Base-by-base conservation (phyloP, 2,888 invertebrate species). In the Euplagia quadripunctaria region DNA sequence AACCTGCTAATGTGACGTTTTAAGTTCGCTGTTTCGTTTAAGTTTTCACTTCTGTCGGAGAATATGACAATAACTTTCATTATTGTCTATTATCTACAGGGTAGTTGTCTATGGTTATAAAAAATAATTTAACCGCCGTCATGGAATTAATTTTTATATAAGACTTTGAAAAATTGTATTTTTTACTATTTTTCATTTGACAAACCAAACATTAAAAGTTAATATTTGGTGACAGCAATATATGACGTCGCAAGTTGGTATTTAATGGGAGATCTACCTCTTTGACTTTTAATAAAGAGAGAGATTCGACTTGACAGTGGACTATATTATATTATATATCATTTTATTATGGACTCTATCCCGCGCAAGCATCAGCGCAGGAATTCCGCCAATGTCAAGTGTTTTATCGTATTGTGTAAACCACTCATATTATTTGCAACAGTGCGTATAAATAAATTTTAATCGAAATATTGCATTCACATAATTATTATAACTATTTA, bases 381-480 rank as follows among this genome's bases (percentile, higher is more conserved):
- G n/a, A n/a, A n/a, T n/a, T n/a, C n/a, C n/a, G n/a, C n/a, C n/a
- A n/a, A n/a, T n/a, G n/a, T n/a, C n/a, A n/a, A n/a, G n/a, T n/a
- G n/a, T n/a, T n/a, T n/a, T n/a, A 6, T 12, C 20, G 31, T 64
- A 64, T 64, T 64, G 20, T 46, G 67, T 52, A 51, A 68, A 68
- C 14, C 2, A n/a, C 5, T 20, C 6, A 42, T 64, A 42, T 31
- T 5, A 46, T 0, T 11, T 51, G 12, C 4, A 67, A 11, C 17
- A 67, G 11, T 4, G 17, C 1, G 12, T 20, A 49, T 65, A 14
- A 5, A 49, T 9, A 67, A 17, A 20, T 17, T 41, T 1, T 1
- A 16, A n/a, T 68, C n/a, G 11, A 55, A 55, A 43, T 14, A 41
- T 20, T 8, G 1, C 55, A 68, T 55, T 55, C 42, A 55, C 68